Evolutionary conservation across 2,888 invertebrate species (phyloP).

Genomic region (Oxyscelio sp.): DNA sequence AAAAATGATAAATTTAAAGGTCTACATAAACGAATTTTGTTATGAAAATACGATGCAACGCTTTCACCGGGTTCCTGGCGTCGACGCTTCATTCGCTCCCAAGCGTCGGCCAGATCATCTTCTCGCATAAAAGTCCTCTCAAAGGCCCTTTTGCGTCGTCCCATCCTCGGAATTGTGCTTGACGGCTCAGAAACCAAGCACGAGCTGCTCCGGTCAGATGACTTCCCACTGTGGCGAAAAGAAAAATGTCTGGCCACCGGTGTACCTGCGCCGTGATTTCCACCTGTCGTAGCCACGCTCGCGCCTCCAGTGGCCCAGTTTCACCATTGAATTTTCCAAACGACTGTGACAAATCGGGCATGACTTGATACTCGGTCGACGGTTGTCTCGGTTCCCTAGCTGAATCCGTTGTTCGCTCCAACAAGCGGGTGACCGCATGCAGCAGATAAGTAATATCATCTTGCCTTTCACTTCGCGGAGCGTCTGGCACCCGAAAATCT

Average conservation of each 20-base stretch:
- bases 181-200: not conserved
- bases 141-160: conserved; percentile 1
- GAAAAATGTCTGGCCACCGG: not conserved
- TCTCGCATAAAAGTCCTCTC: conserved; percentile 30
- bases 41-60: conserved; percentile 4
- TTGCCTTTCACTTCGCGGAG: too few relatives aligned
- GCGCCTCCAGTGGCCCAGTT: not conserved
- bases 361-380: not conserved
- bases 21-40: too few relatives aligned
- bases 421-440: too few relatives aligned
- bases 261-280: not conserved
- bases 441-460: too few relatives aligned
- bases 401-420: too few relatives aligned
- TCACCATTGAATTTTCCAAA: not conserved
- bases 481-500: too few relatives aligned
- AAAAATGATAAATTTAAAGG: not conserved
- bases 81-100: conserved; percentile 44
- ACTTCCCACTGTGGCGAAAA: not conserved
- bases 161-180: not conserved
- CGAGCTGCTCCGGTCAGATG: not conserved
- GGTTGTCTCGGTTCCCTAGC: not conserved
- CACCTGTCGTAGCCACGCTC: not conserved
- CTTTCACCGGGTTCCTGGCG: conserved; percentile 11
- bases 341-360: too few relatives aligned
- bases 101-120: conserved; percentile 31